Base-by-base conservation (phyloP, 2,797 vertebrate species). In the Pseudochromis fuscus region DNA sequence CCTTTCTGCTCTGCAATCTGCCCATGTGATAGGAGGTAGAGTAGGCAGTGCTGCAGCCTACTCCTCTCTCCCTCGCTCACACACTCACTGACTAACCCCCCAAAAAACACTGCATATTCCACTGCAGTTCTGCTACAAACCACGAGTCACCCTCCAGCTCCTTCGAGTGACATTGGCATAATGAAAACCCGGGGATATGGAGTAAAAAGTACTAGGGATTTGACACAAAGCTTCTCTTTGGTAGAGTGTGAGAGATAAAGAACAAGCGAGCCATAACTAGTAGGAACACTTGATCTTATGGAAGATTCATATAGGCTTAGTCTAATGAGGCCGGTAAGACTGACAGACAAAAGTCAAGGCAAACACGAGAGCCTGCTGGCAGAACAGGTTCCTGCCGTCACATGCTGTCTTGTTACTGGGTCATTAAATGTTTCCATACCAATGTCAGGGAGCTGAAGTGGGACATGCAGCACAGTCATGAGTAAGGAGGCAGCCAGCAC, bases 1-100 rank as follows among this genome's bases (percentile, higher is more conserved):
- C 86, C 85, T 84, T 85, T 93, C 87, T 83, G 91, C 83, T 91
- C 91, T 87, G 91, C 90, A 93, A 91, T 92, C 90, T 94, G 92
- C 85, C 86, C 84, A 81, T 91, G 90, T 89, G 87, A 91, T 85
- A 74, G 72, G 75, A 86, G 82, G 82, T 84, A 86, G 78, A 83
- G 83, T 81, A 87, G 77, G 84, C 88, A 81, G 80, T 65, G 68
- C 89, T 89, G 89, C 91, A 92, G 87, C 86, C 79, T 87, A 77
- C 86, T 91, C 78, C 71, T 89, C 79, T 89, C 79, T 85, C 81
- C 55, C 73, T 74, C 21, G 13, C 80, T 66, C 70, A 65, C 80
- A 68, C 60, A 57, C 78, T 51, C 68, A 64, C 78, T 68, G 57
- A 68, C 76, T 71, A 65, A 79, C 72, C 68, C 73, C 61, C 65